These are phyloP conservation scores for Martes martes DNA, from an alignment of 2,113 vertebrate species.

Conservation along the genomic window DNA sequence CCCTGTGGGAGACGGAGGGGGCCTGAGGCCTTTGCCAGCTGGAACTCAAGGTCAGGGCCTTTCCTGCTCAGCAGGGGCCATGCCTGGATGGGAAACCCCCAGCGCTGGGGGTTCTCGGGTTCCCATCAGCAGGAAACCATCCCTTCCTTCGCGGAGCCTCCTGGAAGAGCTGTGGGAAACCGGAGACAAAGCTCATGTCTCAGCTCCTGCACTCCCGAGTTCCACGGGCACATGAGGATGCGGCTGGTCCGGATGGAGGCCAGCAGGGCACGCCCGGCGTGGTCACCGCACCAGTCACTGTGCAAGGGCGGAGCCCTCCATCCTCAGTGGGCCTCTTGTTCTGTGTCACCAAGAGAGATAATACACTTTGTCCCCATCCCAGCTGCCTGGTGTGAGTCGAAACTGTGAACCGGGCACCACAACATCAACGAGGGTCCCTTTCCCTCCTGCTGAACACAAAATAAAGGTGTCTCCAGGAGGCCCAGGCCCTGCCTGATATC, in stretches of 20 bases:
- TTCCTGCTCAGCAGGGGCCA: too few relatives aligned
- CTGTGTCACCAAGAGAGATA: neutral
- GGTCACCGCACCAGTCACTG: rapidly evolving
- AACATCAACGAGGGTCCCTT: neutral
- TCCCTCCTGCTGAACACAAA: neutral
- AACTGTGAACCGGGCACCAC: neutral
- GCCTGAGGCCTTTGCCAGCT: neutral
- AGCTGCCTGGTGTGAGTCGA: neutral
- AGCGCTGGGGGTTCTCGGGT: neutral
- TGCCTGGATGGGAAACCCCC: neutral
- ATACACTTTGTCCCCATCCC: neutral
- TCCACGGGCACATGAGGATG: neutral
- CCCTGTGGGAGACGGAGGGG: neutral
- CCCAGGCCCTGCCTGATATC: neutral
- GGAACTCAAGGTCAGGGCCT: too few relatives aligned
- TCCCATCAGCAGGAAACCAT: neutral
- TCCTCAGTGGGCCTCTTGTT: neutral
- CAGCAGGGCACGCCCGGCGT: rapidly evolving
- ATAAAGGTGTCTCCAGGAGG: neutral
- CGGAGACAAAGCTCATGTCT: neutral
- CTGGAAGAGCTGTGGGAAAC: neutral
- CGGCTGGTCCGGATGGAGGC: neutral
- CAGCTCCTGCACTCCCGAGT: rapidly evolving
- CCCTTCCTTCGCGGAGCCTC: neutral
- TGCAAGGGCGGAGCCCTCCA: neutral